Base-by-base conservation (phyloP, 2,797 vertebrate species). In the Rhadinocentrus ornatus region DNA sequence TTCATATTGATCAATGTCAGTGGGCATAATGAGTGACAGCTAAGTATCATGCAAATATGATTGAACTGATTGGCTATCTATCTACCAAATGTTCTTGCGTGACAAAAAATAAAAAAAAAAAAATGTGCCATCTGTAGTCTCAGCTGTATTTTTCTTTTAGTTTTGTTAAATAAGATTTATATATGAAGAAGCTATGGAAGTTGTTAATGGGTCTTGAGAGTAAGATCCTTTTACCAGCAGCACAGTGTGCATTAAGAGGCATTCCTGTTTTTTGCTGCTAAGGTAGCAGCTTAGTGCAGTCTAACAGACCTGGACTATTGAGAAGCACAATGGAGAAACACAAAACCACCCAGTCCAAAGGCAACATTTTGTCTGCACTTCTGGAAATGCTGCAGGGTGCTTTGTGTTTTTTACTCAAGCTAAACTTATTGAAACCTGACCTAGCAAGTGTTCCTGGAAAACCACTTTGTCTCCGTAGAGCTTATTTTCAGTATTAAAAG, bases 301-400 rank as follows among this genome's bases (percentile, higher is more conserved):
- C 69, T 75, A 65, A 73, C 76, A 83, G 80, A 22, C 62, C 67
- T 11, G 34, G 34, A 34, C 34, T 11, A 57, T 37, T 1, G 4
- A 73, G 46, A 55, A 65, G 34, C 60, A 78, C 73, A 75, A 75
- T 65, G 78, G 75, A 84, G 88, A 78, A 82, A 69, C 50, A 29
- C n/a, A 58, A 69, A 57, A 76, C 53, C 29, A 37, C 81, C 39
- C 55, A 65, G 75, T 66, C 48, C 26, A 75, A 64, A 57, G 77
- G 69, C 82, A 88, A 83, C 67, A 77, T 31, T 68, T 66, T 82
- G 73, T 81, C 70, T 73, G 39, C 46, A 57, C 71, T 63, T 85
- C 57, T 80, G 81, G 64, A 85, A 80, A 78, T 78, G 69, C 77
- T 64, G 66, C 71, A 41, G 53, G 71, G 60, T 0, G 54, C 65